Evolutionary conservation across 2,113 vertebrate genomes (phyloP).

Genomic region (Pomatorhinus ruficollis): DNA sequence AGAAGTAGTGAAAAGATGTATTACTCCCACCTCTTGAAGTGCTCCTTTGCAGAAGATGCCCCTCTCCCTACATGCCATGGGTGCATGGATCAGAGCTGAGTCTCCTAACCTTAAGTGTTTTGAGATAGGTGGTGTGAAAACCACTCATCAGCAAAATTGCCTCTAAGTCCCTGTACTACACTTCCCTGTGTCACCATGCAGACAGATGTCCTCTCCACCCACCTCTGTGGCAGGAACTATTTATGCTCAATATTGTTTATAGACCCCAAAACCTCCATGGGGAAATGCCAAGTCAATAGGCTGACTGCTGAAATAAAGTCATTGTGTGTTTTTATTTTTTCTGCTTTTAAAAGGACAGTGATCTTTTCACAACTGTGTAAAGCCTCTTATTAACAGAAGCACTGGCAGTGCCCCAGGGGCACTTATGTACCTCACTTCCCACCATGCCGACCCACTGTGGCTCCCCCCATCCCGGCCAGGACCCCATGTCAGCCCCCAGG

Average conservation of each 20-base stretch:
- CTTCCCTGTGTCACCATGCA: neutral
- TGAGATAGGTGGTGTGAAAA: neutral
- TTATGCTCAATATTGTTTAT: slow-evolving; percentile 43
- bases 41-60: neutral
- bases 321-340: neutral
- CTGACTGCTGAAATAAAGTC: neutral
- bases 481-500: neutral
- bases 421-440: neutral
- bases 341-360: neutral
- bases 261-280: neutral
- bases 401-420: neutral
- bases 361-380: neutral
- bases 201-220: neutral
- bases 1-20: neutral
- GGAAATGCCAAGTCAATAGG: slow-evolving; percentile 26
- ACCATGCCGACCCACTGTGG: rapidly evolving
- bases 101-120: neutral
- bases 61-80: rapidly evolving
- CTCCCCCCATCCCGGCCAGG: neutral
- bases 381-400: neutral
- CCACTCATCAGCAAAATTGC: neutral
- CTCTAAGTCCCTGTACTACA: neutral
- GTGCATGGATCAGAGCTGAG: neutral
- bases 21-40: neutral
- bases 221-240: neutral